A percentile compares a stretch with the other conserved stretches of the same genome.
These are phyloP conservation scores for Mythimna vitellina DNA, from an alignment of 2,888 invertebrate genomes.

Conservation along the genomic window DNA sequence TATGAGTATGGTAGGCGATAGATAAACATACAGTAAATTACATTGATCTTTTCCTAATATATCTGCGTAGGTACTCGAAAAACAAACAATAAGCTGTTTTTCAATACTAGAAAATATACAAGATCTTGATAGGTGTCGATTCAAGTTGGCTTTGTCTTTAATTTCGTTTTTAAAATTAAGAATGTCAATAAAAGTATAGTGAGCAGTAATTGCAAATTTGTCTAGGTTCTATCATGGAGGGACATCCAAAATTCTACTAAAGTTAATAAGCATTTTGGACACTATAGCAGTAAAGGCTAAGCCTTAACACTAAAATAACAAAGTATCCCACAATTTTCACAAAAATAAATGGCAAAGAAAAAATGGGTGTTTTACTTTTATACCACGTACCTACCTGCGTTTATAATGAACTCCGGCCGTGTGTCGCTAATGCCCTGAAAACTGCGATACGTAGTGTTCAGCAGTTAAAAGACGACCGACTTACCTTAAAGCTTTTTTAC, in stretches of 20 bases:
- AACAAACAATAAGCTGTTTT: too few relatives aligned
- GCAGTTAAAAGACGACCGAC: conserved; percentile 37
- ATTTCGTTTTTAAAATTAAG: too few relatives aligned
- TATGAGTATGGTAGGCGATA: background rate
- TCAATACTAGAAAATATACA: too few relatives aligned
- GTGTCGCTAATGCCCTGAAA: conserved; percentile 63
- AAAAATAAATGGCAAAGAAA: conserved; percentile 39
- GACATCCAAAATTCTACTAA: background rate
- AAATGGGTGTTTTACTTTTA: conserved; percentile 52
- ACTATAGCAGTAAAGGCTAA: background rate
- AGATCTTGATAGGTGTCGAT: too few relatives aligned
- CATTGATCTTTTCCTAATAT: too few relatives aligned
- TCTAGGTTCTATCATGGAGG: background rate
- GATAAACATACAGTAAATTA: too few relatives aligned
- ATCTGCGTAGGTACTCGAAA: too few relatives aligned
- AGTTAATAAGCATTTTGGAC: conserved; percentile 1
- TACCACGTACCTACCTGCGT: conserved; percentile 36
- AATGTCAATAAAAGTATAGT: too few relatives aligned
- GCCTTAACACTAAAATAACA: conserved; percentile 1
- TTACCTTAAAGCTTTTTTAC: conserved; percentile 22
- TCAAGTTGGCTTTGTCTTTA: too few relatives aligned
- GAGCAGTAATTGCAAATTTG: too few relatives aligned
- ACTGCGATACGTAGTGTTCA: conserved; percentile 53
- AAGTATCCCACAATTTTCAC: conserved; percentile 16
- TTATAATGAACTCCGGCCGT: conserved; percentile 55